These are phyloP conservation scores for Pao palembangensis DNA, from an alignment of 2,113 vertebrate species.

Conservation along the genomic window DNA sequence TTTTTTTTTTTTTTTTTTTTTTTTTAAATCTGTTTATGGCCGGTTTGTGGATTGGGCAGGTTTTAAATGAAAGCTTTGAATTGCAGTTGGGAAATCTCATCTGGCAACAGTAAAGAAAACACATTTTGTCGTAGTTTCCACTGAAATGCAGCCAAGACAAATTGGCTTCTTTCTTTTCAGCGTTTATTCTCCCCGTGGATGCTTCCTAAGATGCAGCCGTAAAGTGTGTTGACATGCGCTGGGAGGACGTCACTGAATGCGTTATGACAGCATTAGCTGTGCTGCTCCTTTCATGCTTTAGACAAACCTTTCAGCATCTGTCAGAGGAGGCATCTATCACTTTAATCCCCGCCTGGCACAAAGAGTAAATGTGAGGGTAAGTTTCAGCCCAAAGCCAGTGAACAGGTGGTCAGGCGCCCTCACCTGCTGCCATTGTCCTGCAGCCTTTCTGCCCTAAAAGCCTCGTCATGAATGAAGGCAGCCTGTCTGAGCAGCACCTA, in stretches of 20 bases:
- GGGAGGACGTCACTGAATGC: slow-evolving; percentile 36
- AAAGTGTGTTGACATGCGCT: slow-evolving; percentile 50
- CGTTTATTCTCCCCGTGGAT: slow-evolving; percentile 31
- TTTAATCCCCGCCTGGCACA: slow-evolving; percentile 70
- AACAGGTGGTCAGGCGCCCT: slow-evolving; percentile 71
- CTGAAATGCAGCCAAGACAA: slow-evolving; percentile 29
- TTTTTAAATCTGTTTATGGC: slow-evolving; percentile 15
- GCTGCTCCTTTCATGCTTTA: slow-evolving; percentile 67
- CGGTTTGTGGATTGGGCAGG: neutral
- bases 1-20: slow-evolving; percentile 25
- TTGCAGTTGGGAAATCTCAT: too few relatives aligned
- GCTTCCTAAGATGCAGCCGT: slow-evolving; percentile 33
- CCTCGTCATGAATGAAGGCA: slow-evolving; percentile 49
- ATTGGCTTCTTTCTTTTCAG: slow-evolving; percentile 26
- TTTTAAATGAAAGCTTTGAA: neutral
- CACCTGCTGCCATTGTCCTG: slow-evolving; percentile 61
- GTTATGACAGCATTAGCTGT: slow-evolving; percentile 25
- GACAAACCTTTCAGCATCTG: slow-evolving; percentile 64
- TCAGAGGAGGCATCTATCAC: slow-evolving; percentile 68
- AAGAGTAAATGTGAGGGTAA: slow-evolving; percentile 67
- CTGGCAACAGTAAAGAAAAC: slow-evolving; percentile 9
- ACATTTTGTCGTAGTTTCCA: slow-evolving; percentile 38
- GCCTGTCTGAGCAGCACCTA: slow-evolving; percentile 55
- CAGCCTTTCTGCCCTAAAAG: slow-evolving; percentile 38
- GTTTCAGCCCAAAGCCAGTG: slow-evolving; percentile 62